These are phyloP conservation scores for Axis porcinus DNA, from an alignment of 2,113 vertebrate species.

Conservation along the genomic window DNA sequence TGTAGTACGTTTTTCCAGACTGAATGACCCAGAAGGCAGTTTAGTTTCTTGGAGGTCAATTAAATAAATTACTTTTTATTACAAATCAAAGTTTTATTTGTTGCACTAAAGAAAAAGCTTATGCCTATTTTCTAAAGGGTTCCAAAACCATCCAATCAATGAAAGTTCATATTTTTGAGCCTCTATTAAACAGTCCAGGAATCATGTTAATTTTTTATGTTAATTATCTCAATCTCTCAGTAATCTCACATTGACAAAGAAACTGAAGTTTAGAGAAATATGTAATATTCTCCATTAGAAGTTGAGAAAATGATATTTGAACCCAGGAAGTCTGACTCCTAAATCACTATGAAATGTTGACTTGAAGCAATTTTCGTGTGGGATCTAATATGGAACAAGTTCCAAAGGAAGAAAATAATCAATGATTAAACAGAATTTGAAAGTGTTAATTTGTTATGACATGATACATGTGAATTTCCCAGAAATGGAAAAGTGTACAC, in stretches of 20 bases:
- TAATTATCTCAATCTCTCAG: background rate
- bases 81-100: slow-evolving; percentile 42
- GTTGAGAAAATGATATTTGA: background rate
- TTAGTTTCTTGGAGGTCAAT: background rate
- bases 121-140: background rate
- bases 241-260: background rate
- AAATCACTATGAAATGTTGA: background rate
- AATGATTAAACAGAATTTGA: slow-evolving; percentile 35
- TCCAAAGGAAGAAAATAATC: slow-evolving; percentile 41
- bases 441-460: background rate
- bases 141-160: background rate
- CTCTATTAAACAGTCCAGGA: background rate
- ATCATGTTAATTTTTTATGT: background rate
- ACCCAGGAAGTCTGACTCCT: background rate
- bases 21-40: background rate
- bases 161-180: background rate
- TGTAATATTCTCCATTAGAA: background rate
- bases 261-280: background rate
- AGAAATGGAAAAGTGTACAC: background rate
- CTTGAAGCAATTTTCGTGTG: background rate
- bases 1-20: background rate
- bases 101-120: slow-evolving; percentile 12
- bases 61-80: slow-evolving; percentile 41
- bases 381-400: slow-evolving; percentile 11
- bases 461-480: background rate